Conservation (phyloP, 2,797 vertebrate genomes). For the Capromys pilorides region DNA sequence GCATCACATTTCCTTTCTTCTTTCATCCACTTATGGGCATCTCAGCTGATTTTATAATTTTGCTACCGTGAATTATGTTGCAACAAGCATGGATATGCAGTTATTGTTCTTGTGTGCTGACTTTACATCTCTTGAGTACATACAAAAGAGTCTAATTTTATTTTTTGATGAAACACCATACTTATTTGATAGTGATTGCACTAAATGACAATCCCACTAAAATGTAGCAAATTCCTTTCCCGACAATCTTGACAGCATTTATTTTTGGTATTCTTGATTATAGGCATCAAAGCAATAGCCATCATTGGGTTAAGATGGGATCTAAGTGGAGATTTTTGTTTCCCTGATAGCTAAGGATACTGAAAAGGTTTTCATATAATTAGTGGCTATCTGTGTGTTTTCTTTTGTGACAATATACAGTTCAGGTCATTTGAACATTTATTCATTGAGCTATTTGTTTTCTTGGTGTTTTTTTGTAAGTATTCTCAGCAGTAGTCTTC, state of each 20-base stretch:
- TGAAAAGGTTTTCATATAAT: neutral
- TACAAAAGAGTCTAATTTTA: neutral
- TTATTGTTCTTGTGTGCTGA: neutral
- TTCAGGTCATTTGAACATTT: neutral
- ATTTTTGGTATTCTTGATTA: neutral
- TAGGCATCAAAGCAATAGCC: neutral
- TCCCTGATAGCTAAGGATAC: neutral
- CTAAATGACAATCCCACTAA: neutral
- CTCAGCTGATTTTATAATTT: neutral
- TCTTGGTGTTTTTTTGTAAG: neutral
- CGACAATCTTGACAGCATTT: neutral
- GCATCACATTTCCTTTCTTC: neutral
- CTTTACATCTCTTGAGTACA: neutral
- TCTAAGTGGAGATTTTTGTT: neutral
- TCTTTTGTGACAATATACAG: neutral
- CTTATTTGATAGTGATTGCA: neutral
- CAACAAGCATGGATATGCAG: neutral
- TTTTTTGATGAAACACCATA: neutral
- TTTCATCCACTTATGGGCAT: neutral
- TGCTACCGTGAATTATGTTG: neutral
- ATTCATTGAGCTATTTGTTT: neutral
- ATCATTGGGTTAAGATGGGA: neutral
- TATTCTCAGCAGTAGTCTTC: neutral
- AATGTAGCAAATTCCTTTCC: neutral
- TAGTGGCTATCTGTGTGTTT: neutral